Percentiles rank a stretch among this genome's conserved stretches.
Evolutionary conservation across 2,113 vertebrate genomes (phyloP).

Genomic region (Morone saxatilis): DNA sequence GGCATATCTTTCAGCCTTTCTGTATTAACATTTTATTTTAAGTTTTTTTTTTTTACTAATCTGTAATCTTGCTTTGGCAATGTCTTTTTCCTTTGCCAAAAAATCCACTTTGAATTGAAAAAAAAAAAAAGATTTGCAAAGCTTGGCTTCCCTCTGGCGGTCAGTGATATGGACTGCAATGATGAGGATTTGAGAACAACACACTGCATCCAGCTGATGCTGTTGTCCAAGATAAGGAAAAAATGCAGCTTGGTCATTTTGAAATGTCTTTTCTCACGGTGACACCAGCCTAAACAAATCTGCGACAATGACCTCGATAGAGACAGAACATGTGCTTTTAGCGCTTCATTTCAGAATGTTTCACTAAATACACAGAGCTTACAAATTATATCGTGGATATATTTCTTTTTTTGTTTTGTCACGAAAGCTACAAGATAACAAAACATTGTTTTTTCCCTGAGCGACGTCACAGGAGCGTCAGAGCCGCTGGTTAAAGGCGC

Average conservation of each 20-base stretch:
- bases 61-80: no score
- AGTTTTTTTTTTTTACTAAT: no score
- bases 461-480: conserved; percentile 62
- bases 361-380: neutral
- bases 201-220: neutral
- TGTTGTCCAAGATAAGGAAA: neutral
- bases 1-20: no score
- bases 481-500: neutral
- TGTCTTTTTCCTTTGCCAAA: no score
- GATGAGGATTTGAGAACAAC: neutral
- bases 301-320: neutral
- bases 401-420: neutral
- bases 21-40: no score
- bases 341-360: neutral
- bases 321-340: no score
- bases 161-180: neutral
- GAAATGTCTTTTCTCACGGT: no score
- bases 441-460: neutral
- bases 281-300: neutral
- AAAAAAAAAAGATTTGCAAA: neutral
- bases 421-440: neutral
- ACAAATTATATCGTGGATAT: accelerated
- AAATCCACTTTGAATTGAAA: no score
- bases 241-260: neutral
- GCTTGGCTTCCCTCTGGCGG: conserved; percentile 46